phyloP scores from a whole-genome alignment of 2,797 vertebrate genomes.

The Decapterus maruadsi region DNA sequence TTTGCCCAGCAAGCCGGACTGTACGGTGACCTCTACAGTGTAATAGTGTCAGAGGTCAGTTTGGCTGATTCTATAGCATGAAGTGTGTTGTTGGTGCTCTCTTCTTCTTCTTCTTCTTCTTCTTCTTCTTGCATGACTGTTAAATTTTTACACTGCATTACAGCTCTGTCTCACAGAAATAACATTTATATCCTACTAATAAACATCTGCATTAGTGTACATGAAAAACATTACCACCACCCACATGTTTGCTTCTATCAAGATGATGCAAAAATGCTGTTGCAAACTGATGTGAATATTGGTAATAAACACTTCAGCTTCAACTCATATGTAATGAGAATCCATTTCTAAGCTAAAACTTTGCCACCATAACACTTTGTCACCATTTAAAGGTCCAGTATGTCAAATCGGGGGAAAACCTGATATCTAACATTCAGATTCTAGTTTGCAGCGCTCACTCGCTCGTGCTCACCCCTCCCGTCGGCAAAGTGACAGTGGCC shows the following conservation, averaged over 20 bases:
- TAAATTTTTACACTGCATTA: not conserved
- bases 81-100: not conserved
- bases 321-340: not conserved
- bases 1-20: conserved; percentile 94
- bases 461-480: too few species aligned
- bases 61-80: conserved; percentile 3
- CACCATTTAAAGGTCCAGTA: too few species aligned
- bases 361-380: too few species aligned
- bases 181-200: not conserved
- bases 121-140: not conserved
- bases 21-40: conserved; percentile 93
- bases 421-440: too few species aligned
- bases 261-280: not conserved
- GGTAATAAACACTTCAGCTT: not conserved
- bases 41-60: conserved; percentile 94
- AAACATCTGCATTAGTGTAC: not conserved
- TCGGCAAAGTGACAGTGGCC: too few species aligned
- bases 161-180: not conserved
- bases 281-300: not conserved
- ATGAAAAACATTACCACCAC: not conserved
- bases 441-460: too few species aligned
- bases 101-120: not conserved
- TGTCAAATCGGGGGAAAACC: too few species aligned
- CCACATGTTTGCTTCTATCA: too few species aligned
- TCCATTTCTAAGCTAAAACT: too few species aligned